Evolutionary conservation across 2,888 invertebrate genomes (phyloP).

Genomic region (Microctonus hyperodae): DNA sequence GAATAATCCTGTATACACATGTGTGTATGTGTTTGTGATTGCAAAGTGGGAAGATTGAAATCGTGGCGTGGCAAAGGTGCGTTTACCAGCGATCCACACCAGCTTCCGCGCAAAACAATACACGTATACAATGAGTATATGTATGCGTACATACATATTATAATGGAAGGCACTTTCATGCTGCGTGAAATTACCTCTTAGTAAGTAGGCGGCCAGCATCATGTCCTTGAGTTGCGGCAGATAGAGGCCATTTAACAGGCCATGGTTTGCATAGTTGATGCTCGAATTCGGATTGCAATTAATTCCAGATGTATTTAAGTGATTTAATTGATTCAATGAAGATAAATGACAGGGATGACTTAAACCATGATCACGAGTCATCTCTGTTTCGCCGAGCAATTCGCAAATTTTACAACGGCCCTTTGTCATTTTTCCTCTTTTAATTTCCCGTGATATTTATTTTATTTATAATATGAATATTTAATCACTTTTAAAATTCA

Average conservation of each 20-base stretch:
- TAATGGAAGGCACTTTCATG: constrained; percentile 25
- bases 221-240: constrained; percentile 70
- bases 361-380: constrained; percentile 46
- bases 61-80: constrained; percentile 20
- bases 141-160: neutral
- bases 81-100: constrained; percentile 15
- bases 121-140: neutral
- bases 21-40: no score
- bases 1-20: no score
- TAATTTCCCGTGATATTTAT: neutral
- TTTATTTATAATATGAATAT: neutral
- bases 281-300: constrained; percentile 46
- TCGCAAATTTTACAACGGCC: constrained; percentile 56
- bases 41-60: constrained; percentile 14
- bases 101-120: neutral
- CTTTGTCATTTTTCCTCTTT: constrained; percentile 50
- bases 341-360: constrained; percentile 56
- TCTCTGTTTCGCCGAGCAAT: constrained; percentile 49
- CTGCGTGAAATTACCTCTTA: constrained; percentile 65
- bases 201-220: constrained; percentile 71
- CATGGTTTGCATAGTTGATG: constrained; percentile 49
- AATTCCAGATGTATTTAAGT: constrained; percentile 46
- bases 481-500: neutral
- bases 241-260: constrained; percentile 62
- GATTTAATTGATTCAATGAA: constrained; percentile 51